Evolutionary conservation across 2,113 vertebrate species (phyloP), one percentile per base, ranked within the genome.

Genomic region (Sorex fumeus): DNA sequence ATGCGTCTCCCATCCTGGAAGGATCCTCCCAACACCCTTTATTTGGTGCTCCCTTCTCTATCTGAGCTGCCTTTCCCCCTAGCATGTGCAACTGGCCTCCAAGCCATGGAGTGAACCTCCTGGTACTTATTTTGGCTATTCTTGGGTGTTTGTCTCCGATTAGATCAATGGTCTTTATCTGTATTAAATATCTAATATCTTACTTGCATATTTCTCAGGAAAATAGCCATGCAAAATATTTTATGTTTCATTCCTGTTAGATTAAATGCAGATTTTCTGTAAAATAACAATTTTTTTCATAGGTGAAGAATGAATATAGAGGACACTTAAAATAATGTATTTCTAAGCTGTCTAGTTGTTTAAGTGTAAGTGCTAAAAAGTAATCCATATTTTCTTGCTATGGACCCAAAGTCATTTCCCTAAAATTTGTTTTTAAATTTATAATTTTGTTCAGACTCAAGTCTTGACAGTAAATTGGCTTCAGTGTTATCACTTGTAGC

Each of bases 221-320:
- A 91, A 87, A 77, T 36, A 77, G 34, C 34, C 60, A 50, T 8
- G 12, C 10, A 18, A 89, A 94, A 15, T 21, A 28, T 90, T 57
- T 32, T 74, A 75, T 76, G 90, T 95, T 90, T 93, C 34, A 64
- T 85, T 34, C 43, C 10, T 32, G 6, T n/a, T 1, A 53, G 36
- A 76, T 76, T 82, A 93, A 92, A 70, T 70, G 79, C 27, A 93
- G 62, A 86, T 74, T 90, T 90, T 86, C 71, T 92, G 75, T 86
- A 91, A 87, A 84, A 88, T 4, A 91, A 87, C 43, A 36, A 64
- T 53, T 47, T 75, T 67, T 60, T 90, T 75, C 27, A 78, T 18
- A 57, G 74, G 43, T 84, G 70, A 91, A 87, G 43, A 81, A 21
- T 19, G 16, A 91, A 50, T 87, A 60, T 4, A 19, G 40, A 90